Conservation (phyloP, 1,140 invertebrate genomes). For the Sinella curviseta region DNA sequence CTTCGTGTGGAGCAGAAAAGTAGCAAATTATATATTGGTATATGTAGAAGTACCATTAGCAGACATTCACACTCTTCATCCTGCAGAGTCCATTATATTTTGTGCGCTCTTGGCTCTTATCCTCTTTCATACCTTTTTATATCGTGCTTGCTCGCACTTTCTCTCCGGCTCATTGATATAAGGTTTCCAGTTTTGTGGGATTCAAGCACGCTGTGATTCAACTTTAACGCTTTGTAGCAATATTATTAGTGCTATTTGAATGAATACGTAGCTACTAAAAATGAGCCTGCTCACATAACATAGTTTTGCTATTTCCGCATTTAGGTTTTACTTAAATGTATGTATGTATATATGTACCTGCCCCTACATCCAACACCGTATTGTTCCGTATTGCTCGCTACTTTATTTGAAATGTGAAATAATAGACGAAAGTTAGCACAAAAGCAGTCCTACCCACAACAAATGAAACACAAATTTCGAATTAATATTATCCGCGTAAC, state of each 20-base stretch:
- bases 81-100: background rate
- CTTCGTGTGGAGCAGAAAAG: background rate
- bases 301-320: too few species aligned
- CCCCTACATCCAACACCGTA: too few species aligned
- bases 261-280: too few species aligned
- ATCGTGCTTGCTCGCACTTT: background rate
- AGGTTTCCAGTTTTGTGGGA: background rate
- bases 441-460: too few species aligned
- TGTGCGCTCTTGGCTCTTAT: background rate
- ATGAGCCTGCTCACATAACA: too few species aligned
- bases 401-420: too few species aligned
- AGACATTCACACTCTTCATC: background rate
- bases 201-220: background rate
- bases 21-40: background rate
- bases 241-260: background rate
- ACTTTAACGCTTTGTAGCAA: background rate
- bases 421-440: too few species aligned
- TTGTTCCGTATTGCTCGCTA: too few species aligned
- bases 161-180: background rate
- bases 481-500: too few species aligned
- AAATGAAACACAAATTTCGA: too few species aligned
- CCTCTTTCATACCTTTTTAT: background rate
- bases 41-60: background rate
- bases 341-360: too few species aligned
- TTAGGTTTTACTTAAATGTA: too few species aligned